Base-by-base conservation (phyloP, 2,113 vertebrate genomes). In the Oceanodroma tethys region DNA sequence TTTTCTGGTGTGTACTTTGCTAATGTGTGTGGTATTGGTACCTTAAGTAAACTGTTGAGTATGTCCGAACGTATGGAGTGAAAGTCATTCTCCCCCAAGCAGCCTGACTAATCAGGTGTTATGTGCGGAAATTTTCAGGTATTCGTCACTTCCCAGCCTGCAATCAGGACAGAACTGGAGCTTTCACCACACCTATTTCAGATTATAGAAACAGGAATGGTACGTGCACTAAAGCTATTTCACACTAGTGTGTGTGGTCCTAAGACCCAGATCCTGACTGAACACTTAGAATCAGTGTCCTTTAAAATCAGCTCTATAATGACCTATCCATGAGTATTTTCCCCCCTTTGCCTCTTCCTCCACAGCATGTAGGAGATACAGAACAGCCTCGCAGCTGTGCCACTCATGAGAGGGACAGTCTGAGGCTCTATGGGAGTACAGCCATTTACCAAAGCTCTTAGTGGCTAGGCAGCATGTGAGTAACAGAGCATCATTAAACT, bases 1-100 rank as follows among this genome's bases (percentile, higher is more conserved):
- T 95, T 94, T 90, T 53, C 93, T 93, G 43, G 19, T 91, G 75
- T 73, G 47, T 95, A 76, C 81, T 91, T 93, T 95, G 84, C 42
- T 96, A 91, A 97, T 94, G 45, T 50, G 52, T 67, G 9, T 86
- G 45, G 23, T 58, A 86, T 22, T 52, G 72, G 75, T 75, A 95
- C 75, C 62, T 95, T 93, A 92, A 68, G 30, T 81, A 84, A 86
- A 81, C 56, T 85, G 48, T 72, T 90, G 47, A 72, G 43, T 90
- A 86, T 86, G 76, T 71, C 17, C 3, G 58, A 94, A 58, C 0
- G 5, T 86, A 83, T 80, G 81, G 43, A 84, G 34, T 84, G 25
- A 81, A 79, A 93, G 73, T 60, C 47, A 58, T 25, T 63, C n/a
- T 62, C 53, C 36, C 5, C 3, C 30, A 38, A 0, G 0, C 42